These are phyloP conservation scores for Perccottus glenii DNA, from an alignment of 2,113 vertebrate genomes.

Conservation along the genomic window DNA sequence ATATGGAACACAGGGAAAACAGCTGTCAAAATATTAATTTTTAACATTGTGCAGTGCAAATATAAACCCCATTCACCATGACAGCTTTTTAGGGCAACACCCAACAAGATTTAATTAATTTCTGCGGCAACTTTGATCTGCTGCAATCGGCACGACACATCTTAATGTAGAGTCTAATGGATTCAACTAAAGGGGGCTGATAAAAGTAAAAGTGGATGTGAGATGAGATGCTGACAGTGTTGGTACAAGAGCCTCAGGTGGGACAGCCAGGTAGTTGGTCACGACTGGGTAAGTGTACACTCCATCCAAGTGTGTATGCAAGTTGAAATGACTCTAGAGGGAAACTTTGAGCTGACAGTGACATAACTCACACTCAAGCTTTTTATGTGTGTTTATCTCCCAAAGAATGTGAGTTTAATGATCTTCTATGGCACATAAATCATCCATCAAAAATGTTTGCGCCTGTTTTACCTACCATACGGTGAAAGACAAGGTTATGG, in stretches of 20 bases:
- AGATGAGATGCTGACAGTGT: conserved; percentile 33
- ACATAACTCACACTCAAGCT: conserved; percentile 26
- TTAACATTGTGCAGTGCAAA: not conserved
- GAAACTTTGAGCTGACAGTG: conserved; percentile 20
- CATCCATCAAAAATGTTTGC: conserved; percentile 19
- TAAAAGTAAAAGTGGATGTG: conserved; percentile 13
- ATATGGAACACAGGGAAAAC: not conserved
- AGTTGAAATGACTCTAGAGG: conserved; percentile 16
- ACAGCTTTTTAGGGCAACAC: not conserved
- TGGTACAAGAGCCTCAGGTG: conserved; percentile 40
- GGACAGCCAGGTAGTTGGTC: conserved; percentile 50
- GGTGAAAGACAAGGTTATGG: conserved; percentile 34
- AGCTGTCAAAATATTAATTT: conserved; percentile 6
- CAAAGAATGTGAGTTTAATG: not conserved
- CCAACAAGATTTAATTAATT: conserved; percentile 13
- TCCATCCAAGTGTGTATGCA: not conserved
- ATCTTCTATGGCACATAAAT: not conserved
- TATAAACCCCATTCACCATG: conserved; percentile 8
- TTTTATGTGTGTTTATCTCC: not conserved
- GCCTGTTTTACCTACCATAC: conserved; percentile 5
- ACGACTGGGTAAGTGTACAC: conserved; percentile 42
- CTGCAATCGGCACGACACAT: not conserved
- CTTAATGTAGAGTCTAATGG: conserved; percentile 14
- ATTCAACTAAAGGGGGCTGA: conserved; percentile 30
- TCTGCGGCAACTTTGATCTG: conserved; percentile 13